Evolutionary conservation across 2,113 vertebrate species (phyloP), one percentile per base, ranked within the genome.

Genomic region (Vidua macroura): DNA sequence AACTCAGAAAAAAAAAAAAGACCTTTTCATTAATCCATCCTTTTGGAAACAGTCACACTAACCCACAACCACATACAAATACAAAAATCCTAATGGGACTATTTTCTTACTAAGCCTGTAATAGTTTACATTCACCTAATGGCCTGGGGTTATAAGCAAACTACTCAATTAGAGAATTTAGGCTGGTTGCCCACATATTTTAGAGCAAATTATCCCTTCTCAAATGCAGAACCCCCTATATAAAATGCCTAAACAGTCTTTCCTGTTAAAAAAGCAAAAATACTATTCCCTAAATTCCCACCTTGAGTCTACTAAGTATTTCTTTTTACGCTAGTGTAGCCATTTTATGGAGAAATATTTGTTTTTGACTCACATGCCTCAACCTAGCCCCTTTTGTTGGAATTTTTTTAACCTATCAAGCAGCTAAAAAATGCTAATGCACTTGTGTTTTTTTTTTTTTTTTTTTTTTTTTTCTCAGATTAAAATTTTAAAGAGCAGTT

Each of bases 101-200:
- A 96, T 98, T 98, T 98, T 98, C 90, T 98, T 98, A 97, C 97
- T 97, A 97, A 97, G 96, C 96, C 94, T 97, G 96, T 98, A 98
- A 98, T 97, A 98, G 97, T 98, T 98, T 98, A 98, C 96, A 95
- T 98, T 98, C 97, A 97, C 96, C 97, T 98, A 98, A 98, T 98
- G 96, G 97, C 97, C 98, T 97, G 97, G 68, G 97, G 98, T 98
- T 98, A 98, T 98, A 97, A 98, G 98, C 96, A 98, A 98, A 98
- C 97, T 98, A 98, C 97, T 98, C 97, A 98, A 98, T 98, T 98
- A 98, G 97, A 98, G 97, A 98, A 97, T 98, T 98, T 98, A 98
- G 98, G 98, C 98, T 97, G 95, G 87, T 97, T 98, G 98, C 98
- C 98, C 98, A 98, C 97, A 98, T 98, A 98, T 98, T 98, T 98